These are phyloP conservation scores for Philopotamus ludificatus DNA, from an alignment of 1,140 invertebrate genomes.

Conservation along the genomic window DNA sequence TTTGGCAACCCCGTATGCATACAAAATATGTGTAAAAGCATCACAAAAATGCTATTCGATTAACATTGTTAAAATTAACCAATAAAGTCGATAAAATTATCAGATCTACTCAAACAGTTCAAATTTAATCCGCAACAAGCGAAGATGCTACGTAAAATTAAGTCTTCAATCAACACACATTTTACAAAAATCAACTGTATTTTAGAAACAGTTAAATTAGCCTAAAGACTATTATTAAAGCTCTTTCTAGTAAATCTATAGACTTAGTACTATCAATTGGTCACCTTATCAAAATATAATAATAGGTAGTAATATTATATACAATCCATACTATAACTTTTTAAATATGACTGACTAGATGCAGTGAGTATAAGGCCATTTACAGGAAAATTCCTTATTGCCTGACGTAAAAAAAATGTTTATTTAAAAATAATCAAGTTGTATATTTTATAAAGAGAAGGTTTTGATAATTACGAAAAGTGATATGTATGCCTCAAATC, in stretches of 20 bases:
- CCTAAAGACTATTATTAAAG: slow-evolving; percentile 26
- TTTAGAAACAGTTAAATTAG: slow-evolving; percentile 2
- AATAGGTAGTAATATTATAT: background rate
- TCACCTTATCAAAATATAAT: slow-evolving; percentile 16
- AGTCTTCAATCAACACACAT: background rate
- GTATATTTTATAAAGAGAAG: background rate
- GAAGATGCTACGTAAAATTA: background rate
- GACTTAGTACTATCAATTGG: slow-evolving; percentile 22
- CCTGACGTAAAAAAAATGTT: background rate
- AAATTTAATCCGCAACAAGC: background rate
- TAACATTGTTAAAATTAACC: no score
- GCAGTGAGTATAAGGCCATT: background rate
- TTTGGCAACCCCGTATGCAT: no score
- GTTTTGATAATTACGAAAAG: background rate
- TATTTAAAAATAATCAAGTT: background rate
- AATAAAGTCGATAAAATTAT: no score
- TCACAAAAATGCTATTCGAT: no score
- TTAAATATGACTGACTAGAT: background rate
- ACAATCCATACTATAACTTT: background rate
- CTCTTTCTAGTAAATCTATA: slow-evolving; percentile 22
- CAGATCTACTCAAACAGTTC: no score
- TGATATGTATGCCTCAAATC: background rate
- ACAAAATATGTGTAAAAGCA: no score
- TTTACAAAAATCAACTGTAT: background rate
- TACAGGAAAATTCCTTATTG: background rate